Evolutionary conservation across 2,113 vertebrate species (phyloP).

Genomic region (Campylomormyrus tamandua): DNA sequence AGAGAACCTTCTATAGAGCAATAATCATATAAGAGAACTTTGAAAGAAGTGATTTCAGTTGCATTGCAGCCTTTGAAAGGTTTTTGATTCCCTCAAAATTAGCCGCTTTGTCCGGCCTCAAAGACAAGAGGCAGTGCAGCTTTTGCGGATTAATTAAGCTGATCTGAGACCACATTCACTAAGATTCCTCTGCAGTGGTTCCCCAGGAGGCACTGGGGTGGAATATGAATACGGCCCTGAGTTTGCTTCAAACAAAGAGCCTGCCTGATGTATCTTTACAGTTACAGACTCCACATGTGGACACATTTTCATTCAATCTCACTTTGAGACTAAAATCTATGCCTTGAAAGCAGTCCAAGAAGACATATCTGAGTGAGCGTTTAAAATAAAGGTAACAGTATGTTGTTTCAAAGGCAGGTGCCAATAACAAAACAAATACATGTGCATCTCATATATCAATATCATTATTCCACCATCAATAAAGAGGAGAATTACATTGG

Average conservation of each 20-base stretch:
- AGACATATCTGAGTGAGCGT: background rate
- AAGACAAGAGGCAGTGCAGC: background rate
- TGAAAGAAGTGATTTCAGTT: background rate
- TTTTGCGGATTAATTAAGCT: background rate
- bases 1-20: background rate
- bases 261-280: background rate
- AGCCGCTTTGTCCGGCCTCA: background rate
- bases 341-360: background rate
- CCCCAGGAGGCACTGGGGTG: background rate
- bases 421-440: background rate
- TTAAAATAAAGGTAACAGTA: background rate
- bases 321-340: background rate
- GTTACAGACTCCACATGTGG: background rate
- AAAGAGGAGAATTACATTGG: background rate
- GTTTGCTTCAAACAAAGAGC: background rate
- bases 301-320: background rate
- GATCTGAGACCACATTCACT: background rate
- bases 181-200: background rate
- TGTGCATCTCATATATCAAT: background rate
- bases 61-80: background rate
- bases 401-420: background rate
- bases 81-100: conserved; percentile 10
- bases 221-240: background rate
- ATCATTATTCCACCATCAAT: background rate
- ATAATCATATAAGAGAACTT: background rate